Conservation (phyloP, 2,113 vertebrate genomes). For the Vulpes ferrilata region DNA sequence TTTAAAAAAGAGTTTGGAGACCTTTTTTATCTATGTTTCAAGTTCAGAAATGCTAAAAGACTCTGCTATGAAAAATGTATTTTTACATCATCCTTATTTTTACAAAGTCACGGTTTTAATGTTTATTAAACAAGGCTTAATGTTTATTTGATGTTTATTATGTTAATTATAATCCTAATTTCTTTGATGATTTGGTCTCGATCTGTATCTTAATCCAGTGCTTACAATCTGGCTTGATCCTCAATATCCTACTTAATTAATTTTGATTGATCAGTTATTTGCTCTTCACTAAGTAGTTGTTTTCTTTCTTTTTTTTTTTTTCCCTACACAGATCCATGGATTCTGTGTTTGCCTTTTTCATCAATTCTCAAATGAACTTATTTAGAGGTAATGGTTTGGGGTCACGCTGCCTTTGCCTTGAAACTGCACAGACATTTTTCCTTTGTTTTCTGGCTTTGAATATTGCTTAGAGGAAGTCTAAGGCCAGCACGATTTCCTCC, state of each 20-base stretch:
- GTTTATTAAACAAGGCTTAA: neutral
- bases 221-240: neutral
- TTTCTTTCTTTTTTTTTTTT: neutral
- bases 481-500: conserved; percentile 40
- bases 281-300: neutral
- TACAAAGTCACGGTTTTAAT: conserved; percentile 38
- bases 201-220: conserved; percentile 31
- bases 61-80: conserved; percentile 20
- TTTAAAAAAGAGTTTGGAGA: conserved; percentile 56
- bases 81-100: neutral
- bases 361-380: conserved; percentile 38
- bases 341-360: conserved; percentile 4
- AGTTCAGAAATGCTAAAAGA: conserved; percentile 33
- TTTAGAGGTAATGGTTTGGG: conserved; percentile 17
- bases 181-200: conserved; percentile 45
- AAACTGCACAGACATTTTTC: conserved; percentile 41
- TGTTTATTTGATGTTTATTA: conserved; percentile 32
- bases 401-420: conserved; percentile 52
- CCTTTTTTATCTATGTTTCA: conserved; percentile 45
- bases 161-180: conserved; percentile 13
- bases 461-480: conserved; percentile 60
- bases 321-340: neutral
- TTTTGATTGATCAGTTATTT: conserved; percentile 4
- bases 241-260: neutral
- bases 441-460: conserved; percentile 44